Percentiles rank a stretch among this genome's conserved stretches.
These are phyloP conservation scores for Strigamia crassipes DNA, from an alignment of 2,888 invertebrate species.

Conservation along the genomic window DNA sequence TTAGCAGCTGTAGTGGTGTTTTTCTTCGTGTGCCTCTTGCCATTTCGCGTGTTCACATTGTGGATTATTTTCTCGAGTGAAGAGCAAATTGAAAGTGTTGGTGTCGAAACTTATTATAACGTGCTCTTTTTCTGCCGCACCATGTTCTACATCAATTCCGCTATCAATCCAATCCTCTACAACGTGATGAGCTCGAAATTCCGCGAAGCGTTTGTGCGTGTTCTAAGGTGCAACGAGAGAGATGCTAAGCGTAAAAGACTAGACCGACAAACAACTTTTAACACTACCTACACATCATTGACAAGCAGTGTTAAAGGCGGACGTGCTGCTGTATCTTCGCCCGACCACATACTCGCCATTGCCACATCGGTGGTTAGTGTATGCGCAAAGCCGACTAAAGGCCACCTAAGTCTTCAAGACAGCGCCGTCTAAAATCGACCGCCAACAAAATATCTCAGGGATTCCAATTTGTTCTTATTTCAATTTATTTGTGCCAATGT, in stretches of 20 bases:
- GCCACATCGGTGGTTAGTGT: neutral
- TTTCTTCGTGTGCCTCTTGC: slow-evolving; percentile 87
- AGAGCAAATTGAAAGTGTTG: slow-evolving; percentile 63
- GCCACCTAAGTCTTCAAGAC: neutral
- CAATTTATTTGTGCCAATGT: neutral
- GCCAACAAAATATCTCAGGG: neutral
- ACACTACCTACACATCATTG: slow-evolving; percentile 49
- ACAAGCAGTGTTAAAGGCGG: slow-evolving; percentile 48
- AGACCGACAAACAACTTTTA: slow-evolving; percentile 70
- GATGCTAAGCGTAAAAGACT: slow-evolving; percentile 58
- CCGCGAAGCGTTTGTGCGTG: slow-evolving; percentile 67
- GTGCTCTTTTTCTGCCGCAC: slow-evolving; percentile 82
- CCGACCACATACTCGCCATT: neutral
- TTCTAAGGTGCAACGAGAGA: slow-evolving; percentile 54
- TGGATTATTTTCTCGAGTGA: slow-evolving; percentile 71
- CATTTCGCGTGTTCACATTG: slow-evolving; percentile 83
- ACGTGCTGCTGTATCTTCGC: slow-evolving; percentile 27
- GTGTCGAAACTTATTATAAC: slow-evolving; percentile 80
- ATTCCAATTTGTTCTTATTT: neutral
- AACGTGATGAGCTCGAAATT: slow-evolving; percentile 92
- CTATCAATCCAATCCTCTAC: slow-evolving; percentile 87
- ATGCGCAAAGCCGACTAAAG: neutral
- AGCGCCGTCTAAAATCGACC: slow-evolving; percentile 10
- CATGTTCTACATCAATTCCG: slow-evolving; percentile 87
- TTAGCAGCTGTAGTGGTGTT: slow-evolving; percentile 84